phyloP scores from a whole-genome alignment of 2,113 vertebrate species.

The Halcyon malimbica region DNA sequence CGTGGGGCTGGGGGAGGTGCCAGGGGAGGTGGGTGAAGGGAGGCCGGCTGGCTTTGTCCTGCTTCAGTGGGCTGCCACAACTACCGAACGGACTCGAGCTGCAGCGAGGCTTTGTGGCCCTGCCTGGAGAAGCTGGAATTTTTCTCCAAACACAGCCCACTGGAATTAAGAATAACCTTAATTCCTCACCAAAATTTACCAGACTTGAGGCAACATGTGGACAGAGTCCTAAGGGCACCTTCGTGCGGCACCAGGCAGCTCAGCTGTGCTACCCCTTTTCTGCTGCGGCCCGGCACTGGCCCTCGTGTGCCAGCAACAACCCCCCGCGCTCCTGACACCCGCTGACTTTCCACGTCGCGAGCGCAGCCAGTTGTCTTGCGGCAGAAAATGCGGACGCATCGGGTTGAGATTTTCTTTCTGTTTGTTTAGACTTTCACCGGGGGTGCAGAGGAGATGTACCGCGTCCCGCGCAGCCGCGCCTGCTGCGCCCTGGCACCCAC shows the following conservation, averaged over 20 bases:
- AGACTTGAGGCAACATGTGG: not conserved
- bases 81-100: not conserved
- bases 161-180: not conserved
- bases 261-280: accelerated
- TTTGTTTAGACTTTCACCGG: not conserved
- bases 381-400: accelerated
- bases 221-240: too few species aligned
- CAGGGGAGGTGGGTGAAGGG: accelerated
- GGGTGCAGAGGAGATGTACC: not conserved
- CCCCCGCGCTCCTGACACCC: too few species aligned
- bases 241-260: too few species aligned
- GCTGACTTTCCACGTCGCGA: not conserved
- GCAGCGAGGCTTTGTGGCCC: not conserved
- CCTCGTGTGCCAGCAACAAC: too few species aligned
- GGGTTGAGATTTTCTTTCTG: accelerated
- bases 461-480: accelerated
- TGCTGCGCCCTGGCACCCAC: not conserved
- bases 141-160: not conserved
- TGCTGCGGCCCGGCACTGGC: accelerated
- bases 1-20: not conserved
- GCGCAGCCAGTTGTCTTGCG: not conserved
- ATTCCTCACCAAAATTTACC: not conserved
- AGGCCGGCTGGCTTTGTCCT: too few species aligned
- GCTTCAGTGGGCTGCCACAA: not conserved
- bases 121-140: not conserved